Evolutionary conservation across 2,113 vertebrate species (phyloP).

Genomic region (Monarcha castaneiventris): DNA sequence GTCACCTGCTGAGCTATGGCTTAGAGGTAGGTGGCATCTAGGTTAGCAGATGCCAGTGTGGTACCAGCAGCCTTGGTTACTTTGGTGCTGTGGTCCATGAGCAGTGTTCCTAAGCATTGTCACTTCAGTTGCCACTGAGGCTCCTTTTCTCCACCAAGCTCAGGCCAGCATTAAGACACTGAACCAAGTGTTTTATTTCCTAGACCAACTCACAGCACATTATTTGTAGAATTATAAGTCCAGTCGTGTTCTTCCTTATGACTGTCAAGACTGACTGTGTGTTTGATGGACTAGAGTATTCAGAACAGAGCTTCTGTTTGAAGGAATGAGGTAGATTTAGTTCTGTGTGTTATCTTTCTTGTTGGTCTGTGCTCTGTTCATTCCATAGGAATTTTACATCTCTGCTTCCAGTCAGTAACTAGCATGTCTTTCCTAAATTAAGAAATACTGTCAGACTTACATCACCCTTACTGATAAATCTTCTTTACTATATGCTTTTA

Average conservation of each 20-base stretch:
- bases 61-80: neutral
- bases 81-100: neutral
- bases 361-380: fast-evolving
- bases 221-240: neutral
- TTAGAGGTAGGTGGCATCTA: neutral
- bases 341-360: neutral
- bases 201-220: neutral
- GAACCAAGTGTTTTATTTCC: neutral
- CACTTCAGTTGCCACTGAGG: neutral
- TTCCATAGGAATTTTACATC: neutral
- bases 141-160: neutral
- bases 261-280: neutral
- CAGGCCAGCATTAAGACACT: neutral
- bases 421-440: neutral
- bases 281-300: neutral
- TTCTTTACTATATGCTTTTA: neutral
- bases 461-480: neutral
- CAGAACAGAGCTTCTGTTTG: neutral
- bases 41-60: neutral
- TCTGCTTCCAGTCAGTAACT: neutral
- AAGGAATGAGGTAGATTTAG: neutral
- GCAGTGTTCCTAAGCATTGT: neutral
- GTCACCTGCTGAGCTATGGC: neutral
- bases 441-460: neutral
- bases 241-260: neutral